Conservation (phyloP, 2,888 invertebrate species). For the Bugula neritina region DNA sequence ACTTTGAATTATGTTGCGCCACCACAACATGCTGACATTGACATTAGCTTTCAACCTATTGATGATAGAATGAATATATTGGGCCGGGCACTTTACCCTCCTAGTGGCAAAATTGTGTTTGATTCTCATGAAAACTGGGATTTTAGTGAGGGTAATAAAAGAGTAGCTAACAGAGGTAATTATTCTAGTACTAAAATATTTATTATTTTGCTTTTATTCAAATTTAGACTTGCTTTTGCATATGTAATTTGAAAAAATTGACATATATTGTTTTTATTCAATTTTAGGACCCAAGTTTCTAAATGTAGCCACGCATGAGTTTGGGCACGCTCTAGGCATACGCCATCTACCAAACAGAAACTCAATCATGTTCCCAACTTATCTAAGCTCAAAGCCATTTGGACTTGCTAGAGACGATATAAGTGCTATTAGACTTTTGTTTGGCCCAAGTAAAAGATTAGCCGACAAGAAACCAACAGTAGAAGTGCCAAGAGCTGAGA, state of each 20-base stretch:
- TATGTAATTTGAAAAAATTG: too few relatives aligned
- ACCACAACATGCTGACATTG: not conserved
- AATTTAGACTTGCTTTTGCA: too few relatives aligned
- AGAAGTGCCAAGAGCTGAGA: too few relatives aligned
- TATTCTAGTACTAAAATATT: too few relatives aligned
- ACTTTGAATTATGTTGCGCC: not conserved
- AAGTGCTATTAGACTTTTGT: not conserved
- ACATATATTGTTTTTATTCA: too few relatives aligned
- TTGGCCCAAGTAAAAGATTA: not conserved
- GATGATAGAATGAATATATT: conserved; percentile 12
- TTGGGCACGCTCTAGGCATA: conserved; percentile 24
- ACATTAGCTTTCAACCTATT: not conserved
- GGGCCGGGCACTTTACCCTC: conserved; percentile 6
- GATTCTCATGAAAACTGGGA: conserved; percentile 16
- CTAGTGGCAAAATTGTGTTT: not conserved
- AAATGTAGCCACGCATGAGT: conserved; percentile 16
- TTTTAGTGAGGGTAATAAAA: not conserved
- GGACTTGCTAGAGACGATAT: not conserved
- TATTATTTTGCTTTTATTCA: too few relatives aligned
- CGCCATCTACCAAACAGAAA: not conserved
- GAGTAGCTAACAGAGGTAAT: not conserved
- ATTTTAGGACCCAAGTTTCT: conserved; percentile 7
- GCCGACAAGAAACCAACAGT: not conserved
- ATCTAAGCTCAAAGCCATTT: not conserved
- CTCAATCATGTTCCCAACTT: conserved; percentile 10